Base-by-base conservation (phyloP, 30 jellyfish, hydroid and myxozoan species). In the Nemopilema nomurai region DNA sequence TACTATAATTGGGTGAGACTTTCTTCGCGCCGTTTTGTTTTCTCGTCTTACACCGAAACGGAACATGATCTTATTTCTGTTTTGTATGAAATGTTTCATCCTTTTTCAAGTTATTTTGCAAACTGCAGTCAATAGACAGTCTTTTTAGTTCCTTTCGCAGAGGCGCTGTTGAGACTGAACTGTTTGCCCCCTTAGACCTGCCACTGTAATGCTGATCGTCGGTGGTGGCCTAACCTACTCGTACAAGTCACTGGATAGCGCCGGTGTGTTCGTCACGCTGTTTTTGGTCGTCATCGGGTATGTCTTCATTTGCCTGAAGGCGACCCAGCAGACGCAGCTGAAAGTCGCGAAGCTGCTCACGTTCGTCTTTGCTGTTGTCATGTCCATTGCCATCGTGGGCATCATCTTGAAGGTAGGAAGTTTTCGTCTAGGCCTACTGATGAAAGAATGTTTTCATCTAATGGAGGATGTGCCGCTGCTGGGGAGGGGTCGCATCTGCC, bases 141-240 rank as follows among this genome's bases (percentile, higher is more conserved):
- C n/a, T n/a, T n/a, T n/a, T n/a, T n/a, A n/a, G n/a, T n/a, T n/a
- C n/a, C n/a, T n/a, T n/a, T n/a, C n/a, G n/a, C n/a, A n/a, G n/a
- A n/a, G n/a, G n/a, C n/a, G n/a, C n/a, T n/a, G n/a, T n/a, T n/a
- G n/a, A n/a, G n/a, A 18, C 21, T 1, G 26, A 1, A 18, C 62
- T 26, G 29, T 80, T 1, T 50, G 18, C 32, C 52, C 67, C 29
- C 49, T 62, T 53, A 93, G 98, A 32, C 98, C 98, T 28, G 90
- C 98, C 3, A 93, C 98, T 1, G 98, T 93, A 19, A 65, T 93
- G 0, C 77, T 93, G 87, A 82, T 93, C 51, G 87, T 93, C 32
- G 98, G 96, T 28, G 98, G 98, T 53, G 98, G 98, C 28, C 87
- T 93, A 71, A 30, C 81, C 27, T 93, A 93, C 64, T 96, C 98